These are phyloP conservation scores for Byasa hedistus DNA, from an alignment of 2,888 invertebrate species.

Conservation along the genomic window DNA sequence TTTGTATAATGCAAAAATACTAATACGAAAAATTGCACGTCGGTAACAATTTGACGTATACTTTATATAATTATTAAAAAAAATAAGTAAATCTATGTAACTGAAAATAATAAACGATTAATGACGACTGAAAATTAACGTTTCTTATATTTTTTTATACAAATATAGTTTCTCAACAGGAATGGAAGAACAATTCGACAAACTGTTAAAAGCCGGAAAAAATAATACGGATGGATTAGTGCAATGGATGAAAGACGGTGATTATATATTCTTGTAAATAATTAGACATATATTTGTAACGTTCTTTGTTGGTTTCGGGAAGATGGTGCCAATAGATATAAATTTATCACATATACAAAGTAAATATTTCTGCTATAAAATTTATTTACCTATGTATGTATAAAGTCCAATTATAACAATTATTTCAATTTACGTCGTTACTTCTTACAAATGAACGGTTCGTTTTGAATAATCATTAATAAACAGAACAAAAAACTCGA, in stretches of 20 bases:
- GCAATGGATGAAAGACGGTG: conserved; percentile 58
- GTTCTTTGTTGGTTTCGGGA: not conserved
- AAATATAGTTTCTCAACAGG: not conserved
- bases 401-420: not conserved
- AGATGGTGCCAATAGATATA: not conserved
- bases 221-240: conserved; percentile 50
- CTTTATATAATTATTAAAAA: too few species aligned
- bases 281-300: not conserved
- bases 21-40: not conserved
- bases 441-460: too few species aligned
- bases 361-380: not conserved
- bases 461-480: too few species aligned
- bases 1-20: too few species aligned
- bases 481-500: too few species aligned
- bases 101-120: not conserved
- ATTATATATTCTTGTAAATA: conserved; percentile 32
- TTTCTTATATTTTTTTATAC: not conserved
- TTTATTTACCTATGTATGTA: not conserved
- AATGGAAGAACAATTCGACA: conserved; percentile 40
- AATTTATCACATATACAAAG: not conserved
- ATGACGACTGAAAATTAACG: too few species aligned
- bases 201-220: conserved; percentile 46
- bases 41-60: not conserved
- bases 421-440: not conserved
- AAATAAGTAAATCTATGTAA: not conserved